Conservation (phyloP, 2,888 invertebrate species). For the Drosophila limbata region DNA sequence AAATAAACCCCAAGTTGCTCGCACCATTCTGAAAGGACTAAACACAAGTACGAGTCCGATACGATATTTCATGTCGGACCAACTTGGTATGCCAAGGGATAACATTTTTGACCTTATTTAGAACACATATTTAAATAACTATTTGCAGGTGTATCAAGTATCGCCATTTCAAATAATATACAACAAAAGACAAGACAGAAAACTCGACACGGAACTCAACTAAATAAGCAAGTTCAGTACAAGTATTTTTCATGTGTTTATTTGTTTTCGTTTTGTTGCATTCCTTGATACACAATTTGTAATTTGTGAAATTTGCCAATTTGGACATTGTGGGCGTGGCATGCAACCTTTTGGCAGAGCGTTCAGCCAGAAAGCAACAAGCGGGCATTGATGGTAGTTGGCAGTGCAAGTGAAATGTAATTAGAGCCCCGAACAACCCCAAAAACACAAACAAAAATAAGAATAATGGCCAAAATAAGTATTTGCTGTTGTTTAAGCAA, state of each 20-base stretch:
- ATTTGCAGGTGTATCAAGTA: not conserved
- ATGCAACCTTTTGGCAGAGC: conserved; percentile 52
- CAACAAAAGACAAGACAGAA: not conserved
- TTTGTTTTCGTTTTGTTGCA: not conserved
- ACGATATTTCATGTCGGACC: conserved; percentile 4
- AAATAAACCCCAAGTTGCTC: conserved; percentile 25
- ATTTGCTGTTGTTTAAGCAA: conserved; percentile 48
- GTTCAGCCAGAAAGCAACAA: conserved; percentile 54
- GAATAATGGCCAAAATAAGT: conserved; percentile 64
- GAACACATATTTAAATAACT: not conserved
- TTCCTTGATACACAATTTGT: conserved; percentile 49
- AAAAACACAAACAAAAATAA: conserved; percentile 8
- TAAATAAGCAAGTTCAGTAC: not conserved
- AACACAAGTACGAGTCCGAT: conserved; percentile 3
- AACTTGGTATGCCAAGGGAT: not conserved
- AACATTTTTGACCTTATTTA: conserved; percentile 6
- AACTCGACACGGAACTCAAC: not conserved
- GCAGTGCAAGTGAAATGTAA: conserved; percentile 55
- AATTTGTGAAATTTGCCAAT: conserved; percentile 55
- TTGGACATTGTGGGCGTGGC: conserved; percentile 53
- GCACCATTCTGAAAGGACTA: not conserved
- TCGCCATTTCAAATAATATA: not conserved
- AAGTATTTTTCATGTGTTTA: not conserved
- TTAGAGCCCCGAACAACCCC: conserved; percentile 45
- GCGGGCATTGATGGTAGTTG: conserved; percentile 30